Evolutionary conservation across 2,797 vertebrate species (phyloP).

Genomic region (Hoplostethus mediterraneus): DNA sequence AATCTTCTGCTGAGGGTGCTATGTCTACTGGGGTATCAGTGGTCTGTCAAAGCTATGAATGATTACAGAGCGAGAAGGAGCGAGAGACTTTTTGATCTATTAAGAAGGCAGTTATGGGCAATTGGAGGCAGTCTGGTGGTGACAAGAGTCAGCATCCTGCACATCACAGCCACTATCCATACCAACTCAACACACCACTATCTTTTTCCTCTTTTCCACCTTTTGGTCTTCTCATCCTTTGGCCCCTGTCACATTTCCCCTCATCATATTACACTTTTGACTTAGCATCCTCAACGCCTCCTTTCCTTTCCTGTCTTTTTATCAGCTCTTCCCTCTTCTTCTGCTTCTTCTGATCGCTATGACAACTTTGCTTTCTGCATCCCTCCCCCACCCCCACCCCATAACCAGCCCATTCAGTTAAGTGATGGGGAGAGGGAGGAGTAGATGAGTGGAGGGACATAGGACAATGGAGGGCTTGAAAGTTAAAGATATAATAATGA

Average conservation of each 20-base stretch:
- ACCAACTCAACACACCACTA: conserved; percentile 9
- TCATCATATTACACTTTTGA: too few relatives aligned
- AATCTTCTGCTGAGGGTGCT: background rate
- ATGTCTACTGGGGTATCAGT: background rate
- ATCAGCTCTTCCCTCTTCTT: too few relatives aligned
- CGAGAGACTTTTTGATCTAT: conserved; percentile 46
- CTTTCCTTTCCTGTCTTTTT: background rate
- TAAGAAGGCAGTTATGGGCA: conserved; percentile 27
- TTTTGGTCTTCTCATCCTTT: background rate
- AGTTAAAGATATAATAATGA: conserved; percentile 51
- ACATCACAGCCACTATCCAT: conserved; percentile 33
- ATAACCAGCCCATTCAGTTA: background rate
- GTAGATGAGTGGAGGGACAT: too few relatives aligned
- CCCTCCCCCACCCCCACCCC: too few relatives aligned
- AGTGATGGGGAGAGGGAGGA: too few relatives aligned
- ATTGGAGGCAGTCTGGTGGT: conserved; percentile 28
- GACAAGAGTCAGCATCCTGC: conserved; percentile 29
- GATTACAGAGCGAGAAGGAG: conserved; percentile 30
- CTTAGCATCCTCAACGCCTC: too few relatives aligned
- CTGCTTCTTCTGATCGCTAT: too few relatives aligned
- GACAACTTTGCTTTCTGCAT: too few relatives aligned
- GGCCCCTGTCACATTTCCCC: too few relatives aligned
- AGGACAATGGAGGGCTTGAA: background rate
- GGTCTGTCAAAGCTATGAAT: conserved; percentile 38
- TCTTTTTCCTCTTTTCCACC: background rate